Evolutionary conservation across 2,888 invertebrate species (phyloP), one percentile per base, ranked within the genome.

Genomic region (Lepidochitona cinerea): DNA sequence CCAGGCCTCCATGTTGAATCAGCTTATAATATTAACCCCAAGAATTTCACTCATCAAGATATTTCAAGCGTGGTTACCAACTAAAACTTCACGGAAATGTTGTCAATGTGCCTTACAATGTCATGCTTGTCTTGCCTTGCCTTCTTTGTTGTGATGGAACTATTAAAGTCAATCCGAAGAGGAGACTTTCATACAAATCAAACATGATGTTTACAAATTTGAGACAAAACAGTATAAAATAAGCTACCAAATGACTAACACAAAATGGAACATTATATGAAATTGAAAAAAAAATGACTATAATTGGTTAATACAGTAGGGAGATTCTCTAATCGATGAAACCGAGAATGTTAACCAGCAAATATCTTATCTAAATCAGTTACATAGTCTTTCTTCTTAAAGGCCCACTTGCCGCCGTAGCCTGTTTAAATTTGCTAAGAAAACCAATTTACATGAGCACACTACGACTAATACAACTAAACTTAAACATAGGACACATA

Each of bases 251-350:
- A 29, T 59, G 59, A 26, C 59, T 59, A 9, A 23, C 59, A 26
- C 23, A 59, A 12, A 59, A 59, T 59, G 59, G 59, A 59, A 59
- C 59, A 59, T 59, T 59, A 26, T 59, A 59, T 59, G 14, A 59
- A 26, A 59, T 14, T 14, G 59, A 59, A 26, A 29, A 29, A 18
- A 59, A 14, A 14, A 59, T 23, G 59, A 59, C 23, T 12, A 59
- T 59, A 23, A 18, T 23, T 59, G n/a, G 59, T 14, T 29, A 26
- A 14, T 26, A 9, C 29, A 59, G 12, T 9, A 59, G 23, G 59
- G 23, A 9, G 7, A 12, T 59, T 12, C 59, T 59, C 41, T 12
- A 9, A 18, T 12, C 18, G 41, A 41, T 41, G 18, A 41, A 9
- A 41, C 18, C 9, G 41, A 41, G n/a, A n/a, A n/a, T n/a, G n/a